These are phyloP conservation scores for Elaphurus davidianus DNA, from an alignment of 2,113 vertebrate species.

Conservation along the genomic window DNA sequence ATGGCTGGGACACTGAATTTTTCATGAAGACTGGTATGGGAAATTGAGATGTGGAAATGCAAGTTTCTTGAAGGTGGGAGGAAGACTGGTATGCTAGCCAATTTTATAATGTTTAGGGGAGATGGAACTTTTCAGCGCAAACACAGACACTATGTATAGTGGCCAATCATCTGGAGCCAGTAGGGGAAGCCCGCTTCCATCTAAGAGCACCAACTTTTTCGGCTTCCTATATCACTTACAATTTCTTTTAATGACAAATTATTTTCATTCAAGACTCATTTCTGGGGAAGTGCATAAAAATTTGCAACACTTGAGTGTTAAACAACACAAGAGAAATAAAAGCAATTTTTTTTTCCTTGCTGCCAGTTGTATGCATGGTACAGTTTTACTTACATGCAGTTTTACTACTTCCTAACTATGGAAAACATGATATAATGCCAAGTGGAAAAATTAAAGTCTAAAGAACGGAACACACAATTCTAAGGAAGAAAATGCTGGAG, in stretches of 20 bases:
- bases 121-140: neutral
- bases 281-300: neutral
- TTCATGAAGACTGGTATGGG: neutral
- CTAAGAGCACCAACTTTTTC: neutral
- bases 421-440: neutral
- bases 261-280: neutral
- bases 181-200: neutral
- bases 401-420: neutral
- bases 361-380: neutral
- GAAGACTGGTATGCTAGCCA: neutral
- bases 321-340: neutral
- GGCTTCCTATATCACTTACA: neutral
- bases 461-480: neutral
- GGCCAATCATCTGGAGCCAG: neutral
- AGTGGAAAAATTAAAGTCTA: neutral
- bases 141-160: neutral
- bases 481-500: neutral
- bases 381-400: neutral
- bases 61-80: slow-evolving; percentile 26
- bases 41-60: neutral
- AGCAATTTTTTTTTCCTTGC: neutral
- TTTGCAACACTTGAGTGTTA: neutral
- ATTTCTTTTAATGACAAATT: slow-evolving; percentile 20
- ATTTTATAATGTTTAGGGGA: neutral
- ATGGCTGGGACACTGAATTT: slow-evolving; percentile 30